Evolutionary conservation across 2,113 vertebrate species (phyloP).

Genomic region (Dunckerocampus dactyliophorus): DNA sequence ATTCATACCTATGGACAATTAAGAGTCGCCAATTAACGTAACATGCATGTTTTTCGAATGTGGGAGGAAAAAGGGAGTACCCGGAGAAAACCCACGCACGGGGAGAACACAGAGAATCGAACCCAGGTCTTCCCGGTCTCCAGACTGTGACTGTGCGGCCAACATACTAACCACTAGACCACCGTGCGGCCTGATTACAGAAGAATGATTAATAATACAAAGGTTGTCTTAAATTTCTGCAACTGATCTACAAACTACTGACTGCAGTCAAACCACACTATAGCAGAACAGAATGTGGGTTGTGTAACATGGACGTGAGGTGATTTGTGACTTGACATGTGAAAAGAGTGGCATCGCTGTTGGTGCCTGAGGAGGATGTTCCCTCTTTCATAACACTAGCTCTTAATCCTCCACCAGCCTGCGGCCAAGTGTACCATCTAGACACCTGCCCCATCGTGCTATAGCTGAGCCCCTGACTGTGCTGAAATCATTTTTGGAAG

Average conservation of each 20-base stretch:
- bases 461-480: background rate
- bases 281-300: background rate
- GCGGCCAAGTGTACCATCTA: background rate
- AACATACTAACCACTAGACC: no score
- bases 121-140: no score
- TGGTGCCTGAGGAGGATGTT: conserved; percentile 23
- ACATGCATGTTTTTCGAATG: no score
- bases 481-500: background rate
- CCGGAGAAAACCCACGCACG: no score
- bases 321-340: conserved; percentile 2
- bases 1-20: no score
- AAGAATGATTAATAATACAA: conserved; percentile 3
- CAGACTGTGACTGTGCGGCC: no score
- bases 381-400: conserved; percentile 33
- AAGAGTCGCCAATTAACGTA: no score
- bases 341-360: background rate
- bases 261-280: no score
- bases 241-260: background rate
- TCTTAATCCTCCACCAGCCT: conserved; percentile 24
- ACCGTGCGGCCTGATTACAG: no score
- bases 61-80: no score
- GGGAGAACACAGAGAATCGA: no score
- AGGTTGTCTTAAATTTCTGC: background rate
- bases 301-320: conserved; percentile 11
- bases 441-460: background rate